A percentile compares a stretch with the other conserved stretches of the same genome.
Conservation (phyloP, 2,113 vertebrate genomes). For the Leucosticte australis region DNA sequence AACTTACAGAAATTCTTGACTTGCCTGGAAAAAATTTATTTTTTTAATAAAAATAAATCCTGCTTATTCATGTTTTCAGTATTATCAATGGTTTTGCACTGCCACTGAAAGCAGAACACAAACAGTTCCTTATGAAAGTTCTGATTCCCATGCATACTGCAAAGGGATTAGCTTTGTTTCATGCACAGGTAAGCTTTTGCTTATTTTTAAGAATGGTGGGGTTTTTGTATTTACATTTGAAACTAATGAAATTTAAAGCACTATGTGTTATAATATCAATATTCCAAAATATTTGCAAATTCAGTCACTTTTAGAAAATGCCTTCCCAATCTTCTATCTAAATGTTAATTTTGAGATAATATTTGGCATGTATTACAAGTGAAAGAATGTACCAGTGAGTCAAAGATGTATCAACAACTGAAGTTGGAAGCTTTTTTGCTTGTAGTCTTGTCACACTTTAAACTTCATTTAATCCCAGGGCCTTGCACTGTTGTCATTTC, state of each 20-base stretch:
- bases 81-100: constrained; percentile 99
- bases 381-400: not conserved
- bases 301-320: not conserved
- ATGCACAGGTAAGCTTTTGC: constrained; percentile 89
- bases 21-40: not conserved
- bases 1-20: not conserved
- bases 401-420: not conserved
- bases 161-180: constrained; percentile 93
- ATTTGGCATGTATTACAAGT: not conserved
- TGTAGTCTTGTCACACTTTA: not conserved
- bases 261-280: not conserved
- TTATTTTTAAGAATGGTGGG: constrained; percentile 22
- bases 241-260: not conserved
- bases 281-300: not conserved
- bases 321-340: not conserved
- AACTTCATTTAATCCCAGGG: not conserved
- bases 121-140: constrained; percentile 99
- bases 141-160: constrained; percentile 97
- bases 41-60: constrained; percentile 51
- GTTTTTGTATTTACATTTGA: not conserved
- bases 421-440: not conserved
- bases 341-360: not conserved
- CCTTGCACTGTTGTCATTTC: not conserved
- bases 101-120: constrained; percentile 98
- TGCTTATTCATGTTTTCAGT: constrained; percentile 77